Conservation (phyloP, 2,113 vertebrate genomes). For the Pituophis catenifer region DNA sequence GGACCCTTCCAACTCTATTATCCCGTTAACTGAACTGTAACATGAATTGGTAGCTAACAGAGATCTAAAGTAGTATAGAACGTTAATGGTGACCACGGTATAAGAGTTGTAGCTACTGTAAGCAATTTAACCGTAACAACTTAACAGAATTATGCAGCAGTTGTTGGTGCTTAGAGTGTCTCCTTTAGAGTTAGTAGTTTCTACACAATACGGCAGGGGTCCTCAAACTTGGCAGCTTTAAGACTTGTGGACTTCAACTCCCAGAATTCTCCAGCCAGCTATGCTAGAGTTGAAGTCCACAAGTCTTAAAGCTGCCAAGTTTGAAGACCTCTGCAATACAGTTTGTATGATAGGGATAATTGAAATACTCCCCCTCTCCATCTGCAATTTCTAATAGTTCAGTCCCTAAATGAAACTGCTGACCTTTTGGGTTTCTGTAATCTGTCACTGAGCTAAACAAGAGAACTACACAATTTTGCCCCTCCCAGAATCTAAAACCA, state of each 20-base stretch:
- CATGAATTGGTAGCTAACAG: background rate
- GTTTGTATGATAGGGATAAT: background rate
- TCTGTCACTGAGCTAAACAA: background rate
- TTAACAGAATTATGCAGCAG: background rate
- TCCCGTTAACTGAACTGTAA: background rate
- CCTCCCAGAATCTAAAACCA: background rate
- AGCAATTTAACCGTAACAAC: background rate
- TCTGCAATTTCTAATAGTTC: background rate
- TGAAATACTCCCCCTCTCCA: no score
- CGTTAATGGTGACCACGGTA: background rate
- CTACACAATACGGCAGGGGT: background rate
- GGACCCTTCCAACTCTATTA: background rate
- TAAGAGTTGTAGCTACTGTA: background rate
- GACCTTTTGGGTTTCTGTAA: background rate
- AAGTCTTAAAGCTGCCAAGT: no score
- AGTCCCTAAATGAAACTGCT: background rate
- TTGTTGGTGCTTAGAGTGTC: background rate
- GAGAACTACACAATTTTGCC: background rate
- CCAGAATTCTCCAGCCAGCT: no score
- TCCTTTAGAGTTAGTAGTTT: background rate
- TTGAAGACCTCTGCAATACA: background rate
- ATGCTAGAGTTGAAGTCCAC: no score
- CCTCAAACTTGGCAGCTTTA: no score
- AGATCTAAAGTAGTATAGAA: background rate
- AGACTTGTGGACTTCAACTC: no score